Evolutionary conservation across 2,888 invertebrate genomes (phyloP), one percentile per base, ranked within the genome.

Genomic region (Dynastes grantii): DNA sequence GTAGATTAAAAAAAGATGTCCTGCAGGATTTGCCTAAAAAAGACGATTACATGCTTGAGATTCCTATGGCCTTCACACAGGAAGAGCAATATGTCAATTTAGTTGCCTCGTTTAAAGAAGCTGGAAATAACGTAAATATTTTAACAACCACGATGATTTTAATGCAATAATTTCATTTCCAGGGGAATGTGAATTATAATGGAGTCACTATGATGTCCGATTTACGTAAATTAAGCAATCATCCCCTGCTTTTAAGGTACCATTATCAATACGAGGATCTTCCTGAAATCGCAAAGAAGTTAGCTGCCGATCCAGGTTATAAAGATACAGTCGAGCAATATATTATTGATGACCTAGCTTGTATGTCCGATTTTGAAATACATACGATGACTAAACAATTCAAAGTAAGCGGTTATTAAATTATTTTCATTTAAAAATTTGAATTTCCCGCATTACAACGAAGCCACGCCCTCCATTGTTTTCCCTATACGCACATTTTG

Each of bases 331-430:
- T 95, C 85, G 91, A 92, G 63, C 92, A 95, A 78, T 94, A 95
- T 84, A 94, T 97, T 51, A 93, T 94, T 79, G 97, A 98, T 84
- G 98, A 98, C 87, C 90, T 99, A 86, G 91, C 93, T 58, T 94
- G 94, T 86, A 92, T 96, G 92, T 97, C 97, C 0, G 98, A 99
- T 90, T 98, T 96, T 88, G 96, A 98, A 88, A 94, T 98, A 81
- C 94, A 95, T 87, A 93, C 94, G 84, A 90, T 97, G 67, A 94
- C 96, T 32, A 89, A 92, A 83, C 90, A 92, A 76, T 93, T 95
- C 87, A 89, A 89, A 86, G 94, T 93, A 85, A 89, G 87, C 86
- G 77, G 37, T 16, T 13, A 58, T 76, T 51, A 37, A 37, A 37
- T 37, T 37, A 37, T 37, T 32, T 32, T 2, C 32, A 4, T 32